A percentile compares a stretch with the other conserved stretches of the same genome.
Evolutionary conservation across 30 jellyfish, hydroid and myxozoan genomes (phyloP).

Genomic region (Phacellophora camtschatica): DNA sequence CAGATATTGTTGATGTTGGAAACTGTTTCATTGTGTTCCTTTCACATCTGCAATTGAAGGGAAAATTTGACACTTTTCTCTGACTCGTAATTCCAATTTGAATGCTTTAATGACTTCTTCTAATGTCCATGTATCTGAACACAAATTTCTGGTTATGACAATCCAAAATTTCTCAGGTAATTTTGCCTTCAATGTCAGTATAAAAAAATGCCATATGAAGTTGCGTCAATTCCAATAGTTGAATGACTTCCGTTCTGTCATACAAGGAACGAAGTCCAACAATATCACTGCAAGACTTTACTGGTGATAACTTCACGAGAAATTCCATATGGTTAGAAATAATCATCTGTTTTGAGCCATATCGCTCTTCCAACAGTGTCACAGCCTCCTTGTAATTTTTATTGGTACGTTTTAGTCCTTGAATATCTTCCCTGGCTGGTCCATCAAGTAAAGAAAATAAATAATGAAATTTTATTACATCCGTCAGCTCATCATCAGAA

Average conservation of each 20-base stretch:
- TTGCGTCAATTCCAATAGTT: neutral
- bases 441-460: constrained; percentile 16
- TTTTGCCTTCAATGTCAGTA: constrained; percentile 1
- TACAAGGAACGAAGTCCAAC: neutral
- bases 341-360: constrained; percentile 1
- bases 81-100: neutral
- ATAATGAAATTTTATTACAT: constrained; percentile 5
- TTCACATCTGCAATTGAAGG: neutral
- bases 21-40: neutral
- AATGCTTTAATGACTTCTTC: neutral
- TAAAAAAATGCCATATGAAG: neutral
- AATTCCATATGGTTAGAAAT: neutral
- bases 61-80: constrained; percentile 17
- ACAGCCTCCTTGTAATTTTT: constrained; percentile 11
- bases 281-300: neutral
- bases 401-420: neutral
- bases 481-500: constrained; percentile 10
- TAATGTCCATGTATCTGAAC: neutral
- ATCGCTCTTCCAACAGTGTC: neutral
- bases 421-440: neutral
- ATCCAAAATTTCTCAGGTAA: constrained; percentile 5
- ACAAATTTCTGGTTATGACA: neutral
- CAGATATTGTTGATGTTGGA: neutral
- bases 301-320: neutral
- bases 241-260: constrained; percentile 17